phyloP scores from a whole-genome alignment of 1,140 invertebrate species.

The Trigoniulus corallinus region DNA sequence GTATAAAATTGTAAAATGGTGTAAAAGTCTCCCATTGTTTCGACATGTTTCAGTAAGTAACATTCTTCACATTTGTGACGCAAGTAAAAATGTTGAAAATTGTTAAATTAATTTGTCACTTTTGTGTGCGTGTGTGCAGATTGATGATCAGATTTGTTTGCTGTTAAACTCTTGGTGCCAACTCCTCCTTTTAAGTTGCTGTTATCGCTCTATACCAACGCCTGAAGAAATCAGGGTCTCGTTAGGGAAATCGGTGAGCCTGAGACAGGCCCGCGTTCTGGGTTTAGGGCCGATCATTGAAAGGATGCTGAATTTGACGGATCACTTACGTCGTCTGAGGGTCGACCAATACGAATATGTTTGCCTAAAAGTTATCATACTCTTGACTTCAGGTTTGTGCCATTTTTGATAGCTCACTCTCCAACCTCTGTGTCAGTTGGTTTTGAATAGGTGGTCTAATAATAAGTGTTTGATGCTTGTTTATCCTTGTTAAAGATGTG shows the following conservation, averaged over 20 bases:
- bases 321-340: constrained; percentile 68
- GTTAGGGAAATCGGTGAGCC: constrained; percentile 50
- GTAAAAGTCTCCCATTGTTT: constrained; percentile 88
- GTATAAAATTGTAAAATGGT: constrained; percentile 98
- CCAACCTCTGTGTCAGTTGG: no score
- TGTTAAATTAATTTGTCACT: constrained; percentile 3
- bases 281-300: constrained; percentile 68
- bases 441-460: no score
- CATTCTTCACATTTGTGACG: neutral
- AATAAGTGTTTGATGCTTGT: neutral
- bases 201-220: constrained; percentile 19
- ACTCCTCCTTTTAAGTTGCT: constrained; percentile 62
- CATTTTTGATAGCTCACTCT: no score
- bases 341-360: constrained; percentile 96
- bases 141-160: constrained; percentile 90
- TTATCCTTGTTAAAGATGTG: constrained; percentile 42
- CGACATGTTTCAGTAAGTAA: constrained; percentile 77
- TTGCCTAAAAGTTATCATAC: constrained; percentile 79
- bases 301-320: constrained; percentile 83
- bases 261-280: constrained; percentile 50
- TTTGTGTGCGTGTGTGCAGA: no score
- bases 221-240: constrained; percentile 39
- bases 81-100: neutral
- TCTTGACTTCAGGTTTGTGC: constrained; percentile 76
- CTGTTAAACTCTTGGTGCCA: constrained; percentile 97